Conservation (phyloP, 2,113 vertebrate species). For the Prionailurus bengalensis region DNA sequence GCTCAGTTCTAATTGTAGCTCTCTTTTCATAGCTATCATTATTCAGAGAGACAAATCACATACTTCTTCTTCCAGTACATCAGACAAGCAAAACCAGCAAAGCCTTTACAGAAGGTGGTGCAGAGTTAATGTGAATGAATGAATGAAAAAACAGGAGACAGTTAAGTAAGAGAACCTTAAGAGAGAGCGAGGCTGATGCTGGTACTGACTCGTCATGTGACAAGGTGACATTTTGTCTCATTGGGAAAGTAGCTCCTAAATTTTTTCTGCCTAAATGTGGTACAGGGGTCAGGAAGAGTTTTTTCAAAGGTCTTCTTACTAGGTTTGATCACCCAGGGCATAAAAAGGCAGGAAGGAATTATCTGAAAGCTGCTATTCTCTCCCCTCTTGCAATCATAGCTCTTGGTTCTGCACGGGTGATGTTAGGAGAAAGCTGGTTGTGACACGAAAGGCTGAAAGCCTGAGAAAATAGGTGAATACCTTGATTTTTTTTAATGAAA, state of each 20-base stretch:
- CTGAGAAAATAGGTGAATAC: not conserved
- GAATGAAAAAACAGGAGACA: not conserved
- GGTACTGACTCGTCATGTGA: not conserved
- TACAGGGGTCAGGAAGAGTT: not conserved
- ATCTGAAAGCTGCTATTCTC: not conserved
- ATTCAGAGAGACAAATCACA: not conserved
- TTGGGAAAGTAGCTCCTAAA: not conserved
- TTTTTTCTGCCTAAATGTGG: not conserved
- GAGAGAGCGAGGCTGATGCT: not conserved
- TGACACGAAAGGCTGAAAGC: slow-evolving; percentile 15
- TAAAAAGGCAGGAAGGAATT: not conserved
- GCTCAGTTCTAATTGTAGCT: not conserved
- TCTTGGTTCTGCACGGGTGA: not conserved
- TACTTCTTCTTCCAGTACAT: not conserved
- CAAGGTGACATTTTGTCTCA: not conserved
- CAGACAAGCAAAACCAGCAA: not conserved
- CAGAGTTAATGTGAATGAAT: slow-evolving; percentile 12
- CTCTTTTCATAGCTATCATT: slow-evolving; percentile 30
- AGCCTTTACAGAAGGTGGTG: not conserved
- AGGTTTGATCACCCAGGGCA: not conserved
- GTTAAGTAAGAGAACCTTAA: not conserved
- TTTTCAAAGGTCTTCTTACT: not conserved
- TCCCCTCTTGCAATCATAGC: not conserved
- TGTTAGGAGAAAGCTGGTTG: not conserved
- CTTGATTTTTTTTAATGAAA: not conserved